These are phyloP conservation scores for Acridotheres tristis DNA, from an alignment of 2,797 vertebrate species.

Conservation along the genomic window DNA sequence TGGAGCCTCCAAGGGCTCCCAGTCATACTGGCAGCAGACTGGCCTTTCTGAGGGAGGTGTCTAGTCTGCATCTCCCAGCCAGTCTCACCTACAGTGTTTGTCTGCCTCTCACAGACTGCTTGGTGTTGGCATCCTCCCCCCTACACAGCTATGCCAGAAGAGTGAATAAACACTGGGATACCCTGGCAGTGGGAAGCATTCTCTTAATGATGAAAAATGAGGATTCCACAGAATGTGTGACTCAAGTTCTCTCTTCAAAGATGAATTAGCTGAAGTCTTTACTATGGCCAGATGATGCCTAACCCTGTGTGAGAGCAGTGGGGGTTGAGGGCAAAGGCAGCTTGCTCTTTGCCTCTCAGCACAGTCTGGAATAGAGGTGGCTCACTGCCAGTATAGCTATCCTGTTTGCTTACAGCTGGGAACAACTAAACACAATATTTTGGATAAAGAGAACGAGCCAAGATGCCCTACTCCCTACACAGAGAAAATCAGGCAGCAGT, in stretches of 20 bases:
- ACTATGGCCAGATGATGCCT: neutral
- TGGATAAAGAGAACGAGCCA: neutral
- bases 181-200: conserved; percentile 55
- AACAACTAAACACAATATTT: neutral
- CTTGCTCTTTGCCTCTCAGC: neutral
- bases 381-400: neutral
- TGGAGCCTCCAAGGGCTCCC: neutral
- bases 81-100: conserved; percentile 59
- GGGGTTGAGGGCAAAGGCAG: neutral
- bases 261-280: conserved; percentile 39
- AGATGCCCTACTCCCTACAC: neutral
- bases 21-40: neutral
- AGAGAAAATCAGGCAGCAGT: neutral
- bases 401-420: conserved; percentile 14
- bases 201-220: conserved; percentile 70
- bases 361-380: neutral
- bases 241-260: conserved; percentile 71
- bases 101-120: conserved; percentile 45
- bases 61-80: conserved; percentile 17
- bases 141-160: conserved; percentile 12
- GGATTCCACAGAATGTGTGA: conserved; percentile 69
- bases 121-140: conserved; percentile 41
- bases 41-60: neutral
- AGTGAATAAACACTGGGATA: conserved; percentile 66
- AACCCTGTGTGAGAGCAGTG: neutral